A percentile compares a stretch with the other conserved stretches of the same genome.
These are phyloP conservation scores for Crocodylus rhombifer DNA, from an alignment of 2,797 vertebrate species.

Conservation along the genomic window DNA sequence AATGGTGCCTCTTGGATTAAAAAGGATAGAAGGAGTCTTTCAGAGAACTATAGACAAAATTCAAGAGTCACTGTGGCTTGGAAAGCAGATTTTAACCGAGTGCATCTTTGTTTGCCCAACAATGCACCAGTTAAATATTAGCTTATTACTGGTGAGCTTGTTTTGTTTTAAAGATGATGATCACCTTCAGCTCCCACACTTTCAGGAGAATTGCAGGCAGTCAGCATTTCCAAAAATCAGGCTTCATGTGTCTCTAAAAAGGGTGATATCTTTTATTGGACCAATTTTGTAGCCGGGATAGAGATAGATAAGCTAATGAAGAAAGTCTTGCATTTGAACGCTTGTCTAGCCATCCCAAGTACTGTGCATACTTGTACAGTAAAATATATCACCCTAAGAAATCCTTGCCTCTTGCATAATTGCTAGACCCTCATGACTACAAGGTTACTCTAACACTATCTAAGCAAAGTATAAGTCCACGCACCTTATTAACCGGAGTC, in stretches of 20 bases:
- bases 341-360: no score
- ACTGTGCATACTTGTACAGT: no score
- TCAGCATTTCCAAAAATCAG: background rate
- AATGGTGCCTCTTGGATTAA: conserved; percentile 61
- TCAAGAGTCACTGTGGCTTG: background rate
- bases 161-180: fast-evolving
- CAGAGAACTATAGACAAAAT: conserved; percentile 10
- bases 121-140: fast-evolving
- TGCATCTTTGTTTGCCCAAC: background rate
- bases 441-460: no score
- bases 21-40: background rate
- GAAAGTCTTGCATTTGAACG: no score
- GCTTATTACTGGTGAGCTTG: background rate
- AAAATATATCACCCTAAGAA: background rate
- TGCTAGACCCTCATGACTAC: no score
- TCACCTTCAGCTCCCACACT: background rate
- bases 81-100: background rate
- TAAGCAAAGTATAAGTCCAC: no score
- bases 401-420: no score
- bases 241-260: background rate
- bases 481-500: background rate
- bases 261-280: no score
- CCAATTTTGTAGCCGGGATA: no score
- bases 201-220: background rate
- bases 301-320: no score